Evolutionary conservation across 2,797 vertebrate species (phyloP), one percentile per base, ranked within the genome.

Genomic region (Peromyscus attwateri): DNA sequence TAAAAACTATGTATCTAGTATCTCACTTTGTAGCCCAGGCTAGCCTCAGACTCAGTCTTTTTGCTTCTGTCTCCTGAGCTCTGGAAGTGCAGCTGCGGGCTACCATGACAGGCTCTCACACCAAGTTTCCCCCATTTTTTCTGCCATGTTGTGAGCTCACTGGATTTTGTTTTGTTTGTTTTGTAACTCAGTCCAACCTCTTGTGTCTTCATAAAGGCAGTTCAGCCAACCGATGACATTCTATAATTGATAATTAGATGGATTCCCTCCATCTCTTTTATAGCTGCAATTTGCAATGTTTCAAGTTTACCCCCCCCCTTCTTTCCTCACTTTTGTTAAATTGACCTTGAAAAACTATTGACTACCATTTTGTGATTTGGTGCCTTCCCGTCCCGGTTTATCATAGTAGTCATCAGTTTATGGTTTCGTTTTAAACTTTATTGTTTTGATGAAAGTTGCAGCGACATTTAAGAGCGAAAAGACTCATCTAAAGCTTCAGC

Each of bases 241-340:
- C 91, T 87, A 60, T 68, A 80, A 76, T 8, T 88, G 60, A 75
- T 31, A 57, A 93, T 84, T 84, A 85, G 25, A 57, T 71, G 66
- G 37, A 82, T 57, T 75, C 2, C 1, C 10, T 94, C 31, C 46
- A 60, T 46, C 3, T 82, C 88, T 87, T 82, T 92, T 14, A 95
- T 57, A 76, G 29, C 11, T 81, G 3, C 1, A 73, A 87, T 62
- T 66, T 95, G 11, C 46, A 93, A 66, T 52, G 37, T 46, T 89
- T 87, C 29, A 9, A 40, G 10, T 46, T 71, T 46, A 81, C 37
- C 77, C 29, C 34, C 21, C 3, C 70, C 1, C 31, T 66, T 43
- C 6, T 77, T 37, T 71, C 29, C 29, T 93, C 43, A 37, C 23
- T 64, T 95, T 96, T 89, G 37, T 71, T 93, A 85, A 81, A 80